Evolutionary conservation across 30 jellyfish, hydroid and myxozoan genomes (phyloP), one percentile per base, ranked within the genome.

Genomic region (Hydra vulgaris): DNA sequence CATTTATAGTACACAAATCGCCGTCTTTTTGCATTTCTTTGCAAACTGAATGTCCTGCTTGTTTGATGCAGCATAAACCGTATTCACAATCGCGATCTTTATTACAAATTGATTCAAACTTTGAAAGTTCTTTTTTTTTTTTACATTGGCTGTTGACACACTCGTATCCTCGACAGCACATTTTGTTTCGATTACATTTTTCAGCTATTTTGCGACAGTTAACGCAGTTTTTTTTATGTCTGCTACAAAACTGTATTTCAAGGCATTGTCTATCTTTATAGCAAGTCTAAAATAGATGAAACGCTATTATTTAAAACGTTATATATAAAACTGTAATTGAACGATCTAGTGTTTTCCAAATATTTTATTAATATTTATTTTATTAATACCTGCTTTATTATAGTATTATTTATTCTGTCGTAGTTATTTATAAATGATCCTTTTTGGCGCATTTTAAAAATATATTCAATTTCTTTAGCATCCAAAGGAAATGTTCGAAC

Each of bases 151-250:
- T 96, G 27, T 95, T 69, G 25, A 85, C 90, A 53, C 98, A 91
- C 26, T 85, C 96, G 69, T 82, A 76, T n/a, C 98, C 98, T 27
- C 85, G 86, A 74, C 98, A 91, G 71, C 98, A 91, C 98, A 91
- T 91, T 26, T 86, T 86, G 71, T 91, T 86, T 56, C 98, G 86
- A 25, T 90, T 83, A 81, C 98, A 91, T 53, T 82, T 89, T 75
- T 84, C 85, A 5, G 92, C 96, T 55, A 82, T 95, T 78, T 81
- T 79, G 20, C 96, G 95, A 74, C 98, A 91, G 17, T 54, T 79
- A 53, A 79, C 89, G 70, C 98, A 91, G 21, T 92, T 70, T 55
- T 86, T 86, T 74, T 74, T 23, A 27, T 78, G 89, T 73, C 85
- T 55, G 86, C 87, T 80, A 70, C 98, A 91, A 76, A 86, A 91